A percentile compares a stretch with the other conserved stretches of the same genome.
These are phyloP conservation scores for Oreochromis spilurus DNA, from an alignment of 2,113 vertebrate species.

Conservation along the genomic window DNA sequence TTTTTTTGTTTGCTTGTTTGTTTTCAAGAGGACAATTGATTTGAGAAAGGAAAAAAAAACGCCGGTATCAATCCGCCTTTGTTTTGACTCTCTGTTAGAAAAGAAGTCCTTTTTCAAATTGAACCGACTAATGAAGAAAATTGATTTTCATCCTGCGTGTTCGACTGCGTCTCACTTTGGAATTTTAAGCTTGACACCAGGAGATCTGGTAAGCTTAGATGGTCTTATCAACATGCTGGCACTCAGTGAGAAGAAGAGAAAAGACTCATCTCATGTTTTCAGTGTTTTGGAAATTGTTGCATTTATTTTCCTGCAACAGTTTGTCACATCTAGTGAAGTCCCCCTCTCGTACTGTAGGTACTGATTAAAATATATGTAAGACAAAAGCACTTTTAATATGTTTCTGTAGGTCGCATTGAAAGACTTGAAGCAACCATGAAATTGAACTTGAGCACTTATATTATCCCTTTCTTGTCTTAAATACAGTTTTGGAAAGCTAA, in stretches of 20 bases:
- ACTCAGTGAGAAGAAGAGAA: conserved; percentile 28
- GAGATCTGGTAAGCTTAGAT: conserved; percentile 3
- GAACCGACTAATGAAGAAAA: conserved; percentile 27
- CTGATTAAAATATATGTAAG: conserved; percentile 42
- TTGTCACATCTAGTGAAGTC: conserved; percentile 4
- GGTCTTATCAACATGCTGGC: conserved; percentile 25
- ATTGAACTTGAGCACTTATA: conserved; percentile 72
- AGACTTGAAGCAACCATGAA: conserved; percentile 60
- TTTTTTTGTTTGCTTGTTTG: neutral
- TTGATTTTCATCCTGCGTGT: neutral
- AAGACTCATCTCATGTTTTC: conserved; percentile 44
- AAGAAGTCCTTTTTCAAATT: conserved; percentile 28
- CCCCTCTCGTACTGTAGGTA: conserved; percentile 25
- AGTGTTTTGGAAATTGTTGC: conserved; percentile 49
- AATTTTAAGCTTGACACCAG: neutral
- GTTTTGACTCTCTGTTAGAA: neutral
- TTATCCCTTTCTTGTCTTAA: conserved; percentile 53
- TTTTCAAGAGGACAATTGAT: conserved; percentile 30
- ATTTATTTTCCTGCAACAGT: conserved; percentile 33
- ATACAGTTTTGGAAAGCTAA: conserved; percentile 37
- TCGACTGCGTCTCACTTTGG: neutral
- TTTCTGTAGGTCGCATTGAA: conserved; percentile 57
- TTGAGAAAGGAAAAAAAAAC: conserved; percentile 4
- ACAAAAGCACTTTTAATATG: conserved; percentile 73
- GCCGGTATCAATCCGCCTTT: neutral